These are phyloP conservation scores for Ariopsis seemanni DNA, from an alignment of 2,113 vertebrate genomes.

Conservation along the genomic window DNA sequence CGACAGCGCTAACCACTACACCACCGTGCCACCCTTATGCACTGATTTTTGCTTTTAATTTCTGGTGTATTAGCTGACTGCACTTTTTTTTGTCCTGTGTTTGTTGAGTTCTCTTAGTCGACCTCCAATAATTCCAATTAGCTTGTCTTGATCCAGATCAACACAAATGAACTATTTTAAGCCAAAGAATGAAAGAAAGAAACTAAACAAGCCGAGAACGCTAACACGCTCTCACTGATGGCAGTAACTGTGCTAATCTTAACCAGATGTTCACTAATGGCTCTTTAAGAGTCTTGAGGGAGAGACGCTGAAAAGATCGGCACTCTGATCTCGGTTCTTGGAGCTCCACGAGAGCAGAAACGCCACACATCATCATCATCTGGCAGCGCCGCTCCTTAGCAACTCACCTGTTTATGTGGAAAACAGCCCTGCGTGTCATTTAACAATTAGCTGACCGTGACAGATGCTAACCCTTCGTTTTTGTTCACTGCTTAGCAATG, in stretches of 20 bases:
- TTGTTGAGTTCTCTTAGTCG: background rate
- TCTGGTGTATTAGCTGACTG: background rate
- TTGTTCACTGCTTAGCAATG: conserved; percentile 23
- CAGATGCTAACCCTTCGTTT: background rate
- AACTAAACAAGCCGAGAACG: conserved; percentile 32
- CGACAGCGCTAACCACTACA: too few species aligned
- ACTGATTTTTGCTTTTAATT: background rate
- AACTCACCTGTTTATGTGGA: conserved; percentile 50
- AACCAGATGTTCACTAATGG: conserved; percentile 61
- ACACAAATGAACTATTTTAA: conserved; percentile 49
- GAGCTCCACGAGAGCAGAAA: conserved; percentile 45
- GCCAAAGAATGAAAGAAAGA: conserved; percentile 31
- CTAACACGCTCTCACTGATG: conserved; percentile 46
- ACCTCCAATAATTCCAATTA: background rate
- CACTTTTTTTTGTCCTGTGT: background rate
- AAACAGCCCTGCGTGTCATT: conserved; percentile 35
- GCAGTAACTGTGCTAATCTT: conserved; percentile 52
- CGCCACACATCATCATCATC: conserved; percentile 48
- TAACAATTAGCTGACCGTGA: conserved; percentile 38
- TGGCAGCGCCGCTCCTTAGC: conserved; percentile 40
- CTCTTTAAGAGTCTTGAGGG: conserved; percentile 52
- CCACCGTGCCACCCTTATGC: too few species aligned
- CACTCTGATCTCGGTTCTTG: conserved; percentile 48
- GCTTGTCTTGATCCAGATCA: conserved; percentile 5
- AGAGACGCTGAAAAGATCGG: conserved; percentile 35